Evolutionary conservation across 2,888 invertebrate genomes (phyloP), one percentile per base, ranked within the genome.

Genomic region (Campoletis raptor): DNA sequence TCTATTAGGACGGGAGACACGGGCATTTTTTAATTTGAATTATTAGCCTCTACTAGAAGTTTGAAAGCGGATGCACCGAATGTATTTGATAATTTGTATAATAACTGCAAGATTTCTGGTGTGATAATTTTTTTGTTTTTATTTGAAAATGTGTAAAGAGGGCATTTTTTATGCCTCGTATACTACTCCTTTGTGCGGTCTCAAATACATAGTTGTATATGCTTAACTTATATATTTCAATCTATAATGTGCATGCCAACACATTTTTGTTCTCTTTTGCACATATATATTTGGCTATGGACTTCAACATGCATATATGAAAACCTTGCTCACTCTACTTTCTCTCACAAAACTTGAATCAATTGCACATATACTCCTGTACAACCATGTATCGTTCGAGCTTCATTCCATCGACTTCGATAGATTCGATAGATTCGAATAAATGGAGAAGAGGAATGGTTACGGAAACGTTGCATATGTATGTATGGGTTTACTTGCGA

Each of bases 371-470:
- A 79, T 61, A 48, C 18, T 48, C 15, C 42, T 61, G 42, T 40
- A 42, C 54, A 37, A 54, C 54, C 15, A 42, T 42, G 77, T 54
- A 70, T 42, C 74, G 74, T 8, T 24, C 73, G 64, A 74, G 18
- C 57, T 73, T n/a, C 48, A 52, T 73, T 72, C 61, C 81, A 8
- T 61, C 45, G 37, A 78, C 42, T 52, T 30, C 40, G 74, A 64
- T 66, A 78, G 37, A 73, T 52, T 30, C 40, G 74, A 64, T 66
- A 78, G 48, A 73, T 73, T 78, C 61, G 72, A 48, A 81, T 81
- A 78, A 85, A 73, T 67, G 45, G 36, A 70, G 77, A 45, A 21
- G 42, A 69, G 24, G 18, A 70, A 48, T 12, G 8, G 21, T 64
- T 9, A 18, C 9, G 48, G 15, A 18, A 48, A 48, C 1, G 15